Base-by-base conservation (phyloP, 2,888 invertebrate genomes). In the Netelia fuscicornis region DNA sequence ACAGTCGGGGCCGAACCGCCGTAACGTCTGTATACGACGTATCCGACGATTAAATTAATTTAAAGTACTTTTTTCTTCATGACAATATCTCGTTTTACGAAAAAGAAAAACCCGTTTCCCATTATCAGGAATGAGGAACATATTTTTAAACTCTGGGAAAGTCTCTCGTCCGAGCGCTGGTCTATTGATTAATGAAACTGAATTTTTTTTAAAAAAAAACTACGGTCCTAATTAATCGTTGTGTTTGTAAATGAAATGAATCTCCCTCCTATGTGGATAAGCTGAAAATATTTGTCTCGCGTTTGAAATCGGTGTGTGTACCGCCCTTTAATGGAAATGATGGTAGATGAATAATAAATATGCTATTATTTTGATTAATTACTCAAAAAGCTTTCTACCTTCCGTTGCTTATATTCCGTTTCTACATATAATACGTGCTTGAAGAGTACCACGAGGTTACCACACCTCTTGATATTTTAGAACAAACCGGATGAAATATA, bases 41-140 rank as follows among this genome's bases (percentile, higher is more conserved):
- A 70, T 56, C 37, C 70, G 79, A 71, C 76, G 80, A 84, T 76
- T 76, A 44, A 76, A 76, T 37, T 60, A 68, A 75, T 54, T 58
- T 52, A 58, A 76, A 71, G 62, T 44, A 70, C 58, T 30, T 58
- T 20, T 20, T 17, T 56, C n/a, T 58, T 58, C 20, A 20, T 58
- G 58, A 9, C 37, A 37, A 37, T 37, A 37, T 37, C 37, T 6
- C 3, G 37, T 37, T 37, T 5, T 17, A 58, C 10, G 17, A 20
- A 58, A 58, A 58, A 9, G 54, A 13, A 17, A 17, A 54, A 17
- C 17, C 8, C n/a, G 54, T 17, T 54, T 54, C n/a, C n/a, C 1
- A 54, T n/a, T 54, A n/a, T n/a, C 54, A 17, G 54, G n/a, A 17
- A 13, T 54, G 54, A n/a, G 17, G 54, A 13, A 54, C 54, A n/a